phyloP scores from a whole-genome alignment of 2,888 invertebrate species.

The Dioctria rufipes region DNA sequence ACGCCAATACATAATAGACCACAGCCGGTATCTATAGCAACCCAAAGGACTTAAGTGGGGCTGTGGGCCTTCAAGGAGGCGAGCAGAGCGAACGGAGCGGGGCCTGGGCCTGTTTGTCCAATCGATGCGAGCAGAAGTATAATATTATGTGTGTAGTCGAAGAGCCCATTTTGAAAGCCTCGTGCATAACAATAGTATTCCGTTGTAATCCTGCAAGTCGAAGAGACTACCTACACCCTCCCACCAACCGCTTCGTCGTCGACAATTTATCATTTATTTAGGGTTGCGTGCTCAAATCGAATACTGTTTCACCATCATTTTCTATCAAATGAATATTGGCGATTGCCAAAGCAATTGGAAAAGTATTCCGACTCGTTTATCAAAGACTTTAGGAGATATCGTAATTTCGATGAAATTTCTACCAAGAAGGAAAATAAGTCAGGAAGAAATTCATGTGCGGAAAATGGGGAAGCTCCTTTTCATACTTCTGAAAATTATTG shows the following conservation, averaged over 20 bases:
- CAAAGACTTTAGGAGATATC: slow-evolving; percentile 40
- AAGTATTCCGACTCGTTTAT: slow-evolving; percentile 48
- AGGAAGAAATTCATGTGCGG: slow-evolving; percentile 37
- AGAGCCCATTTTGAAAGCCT: background rate
- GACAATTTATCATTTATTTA: slow-evolving; percentile 58
- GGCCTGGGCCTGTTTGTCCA: slow-evolving; percentile 30
- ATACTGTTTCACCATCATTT: slow-evolving; percentile 53
- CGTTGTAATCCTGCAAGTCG: slow-evolving; percentile 26
- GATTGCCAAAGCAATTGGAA: slow-evolving; percentile 49
- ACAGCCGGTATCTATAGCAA: slow-evolving; percentile 22
- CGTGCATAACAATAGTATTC: slow-evolving; percentile 46
- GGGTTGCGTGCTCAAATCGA: slow-evolving; percentile 55
- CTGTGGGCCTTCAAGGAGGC: background rate
- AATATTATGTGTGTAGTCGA: background rate
- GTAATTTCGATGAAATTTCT: slow-evolving; percentile 48
- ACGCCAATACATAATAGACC: slow-evolving; percentile 56
- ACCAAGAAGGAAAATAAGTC: slow-evolving; percentile 33
- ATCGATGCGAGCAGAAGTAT: slow-evolving; percentile 44
- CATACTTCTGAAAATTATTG: slow-evolving; percentile 35
- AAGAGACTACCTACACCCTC: slow-evolving; percentile 13
- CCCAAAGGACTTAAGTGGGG: slow-evolving; percentile 10
- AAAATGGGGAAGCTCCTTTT: slow-evolving; percentile 13
- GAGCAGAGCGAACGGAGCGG: background rate
- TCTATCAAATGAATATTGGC: slow-evolving; percentile 42
- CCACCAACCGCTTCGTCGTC: slow-evolving; percentile 27